Base-by-base conservation (phyloP, 2,113 vertebrate genomes). In the Apistogramma diplotaenia region DNA sequence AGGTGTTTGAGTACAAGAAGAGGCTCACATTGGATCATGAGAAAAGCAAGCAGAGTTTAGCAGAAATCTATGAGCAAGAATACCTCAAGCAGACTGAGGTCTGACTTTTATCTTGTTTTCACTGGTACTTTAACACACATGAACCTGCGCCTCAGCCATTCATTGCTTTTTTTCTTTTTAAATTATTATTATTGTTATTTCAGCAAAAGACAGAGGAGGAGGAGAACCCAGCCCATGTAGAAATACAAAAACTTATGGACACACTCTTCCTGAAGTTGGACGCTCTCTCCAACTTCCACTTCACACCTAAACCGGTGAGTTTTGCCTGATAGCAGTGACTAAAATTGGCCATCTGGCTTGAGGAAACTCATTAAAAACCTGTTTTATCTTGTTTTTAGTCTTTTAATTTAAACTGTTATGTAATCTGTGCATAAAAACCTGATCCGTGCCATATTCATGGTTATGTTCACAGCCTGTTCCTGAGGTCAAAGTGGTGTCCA, bases 241-340 rank as follows among this genome's bases (percentile, higher is more conserved):
- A 97, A 92, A 98, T 99, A 83, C 96, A 97, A 91, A 97, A 97
- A 81, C 94, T 96, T 72, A 98, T 99, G 97, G 97, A 99, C 80
- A 94, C 95, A 0, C 96, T 99, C 18, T 99, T 99, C 91, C 86
- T 97, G 12, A 97, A 99, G 76, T 85, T 99, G 87, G 98, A 99
- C 35, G 97, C 98, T 0, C 97, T 99, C 27, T 99, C 97, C 71
- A 97, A 99, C 92, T 99, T 99, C 89, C 97, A 99, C 89, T 99
- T 99, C 82, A 99, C 94, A 70, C 98, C 98, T 8, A 99, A 97
- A 89, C 98, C 97, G 15, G 98, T 99, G 91, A 95, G 96, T 96
- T 77, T 78, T 57, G 2, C 21, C 54, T 29, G 9, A 40, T n/a
- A 56, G 11, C 6, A 8, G n/a, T 60, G 13, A 33, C 18, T 53